These are phyloP conservation scores for Oreochromis tanganicae DNA, from an alignment of 2,113 vertebrate genomes.

Conservation along the genomic window DNA sequence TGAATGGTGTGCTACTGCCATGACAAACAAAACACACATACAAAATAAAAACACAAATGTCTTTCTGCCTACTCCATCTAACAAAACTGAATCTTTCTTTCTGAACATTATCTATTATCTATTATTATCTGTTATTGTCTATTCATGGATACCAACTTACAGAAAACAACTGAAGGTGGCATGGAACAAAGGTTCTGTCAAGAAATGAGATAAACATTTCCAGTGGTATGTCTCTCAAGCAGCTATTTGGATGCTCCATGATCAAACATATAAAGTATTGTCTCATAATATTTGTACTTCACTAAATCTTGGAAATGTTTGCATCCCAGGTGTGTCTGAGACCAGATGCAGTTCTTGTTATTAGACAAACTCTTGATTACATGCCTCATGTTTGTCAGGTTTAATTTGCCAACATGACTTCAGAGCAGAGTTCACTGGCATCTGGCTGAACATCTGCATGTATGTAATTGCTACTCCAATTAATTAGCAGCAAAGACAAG, in stretches of 20 bases:
- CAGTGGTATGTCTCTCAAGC: background rate
- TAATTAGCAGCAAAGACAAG: slow-evolving; percentile 63
- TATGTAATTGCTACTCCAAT: slow-evolving; percentile 66
- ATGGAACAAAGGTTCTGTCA: background rate
- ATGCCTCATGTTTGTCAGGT: slow-evolving; percentile 52
- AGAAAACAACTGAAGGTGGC: background rate
- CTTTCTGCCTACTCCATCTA: background rate
- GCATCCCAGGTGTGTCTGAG: slow-evolving; percentile 1
- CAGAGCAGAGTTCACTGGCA: slow-evolving; percentile 61
- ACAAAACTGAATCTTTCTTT: background rate
- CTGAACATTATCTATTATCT: background rate
- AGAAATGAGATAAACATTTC: background rate
- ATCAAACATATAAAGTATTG: background rate
- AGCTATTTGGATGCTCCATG: background rate
- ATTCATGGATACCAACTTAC: background rate
- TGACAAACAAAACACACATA: background rate
- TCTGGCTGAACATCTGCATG: slow-evolving; percentile 70
- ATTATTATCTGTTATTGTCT: background rate
- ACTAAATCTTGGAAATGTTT: background rate
- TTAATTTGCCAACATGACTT: slow-evolving; percentile 64
- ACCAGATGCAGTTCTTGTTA: slow-evolving; percentile 37
- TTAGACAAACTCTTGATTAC: slow-evolving; percentile 35
- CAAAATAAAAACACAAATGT: background rate
- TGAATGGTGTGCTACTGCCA: background rate
- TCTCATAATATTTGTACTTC: background rate